phyloP scores from a whole-genome alignment of 1,140 invertebrate genomes.

The Cyphomyrmex costatus region DNA sequence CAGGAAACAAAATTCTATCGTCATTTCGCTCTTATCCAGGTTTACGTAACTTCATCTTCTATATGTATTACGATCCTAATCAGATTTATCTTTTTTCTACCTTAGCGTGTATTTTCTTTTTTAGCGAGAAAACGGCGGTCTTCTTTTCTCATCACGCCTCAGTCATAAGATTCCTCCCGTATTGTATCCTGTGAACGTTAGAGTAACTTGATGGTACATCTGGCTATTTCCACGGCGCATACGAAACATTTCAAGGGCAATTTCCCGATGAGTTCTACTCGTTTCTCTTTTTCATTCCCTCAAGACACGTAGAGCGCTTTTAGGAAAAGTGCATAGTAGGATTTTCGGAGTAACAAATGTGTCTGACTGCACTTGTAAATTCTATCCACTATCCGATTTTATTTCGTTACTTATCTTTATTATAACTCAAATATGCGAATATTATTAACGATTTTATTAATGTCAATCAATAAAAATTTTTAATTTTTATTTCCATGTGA shows the following conservation, averaged over 20 bases:
- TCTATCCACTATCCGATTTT: neutral
- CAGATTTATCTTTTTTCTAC: neutral
- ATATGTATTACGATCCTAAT: neutral
- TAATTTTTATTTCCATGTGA: neutral
- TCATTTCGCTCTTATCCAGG: slow-evolving; percentile 12
- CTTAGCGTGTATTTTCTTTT: slow-evolving; percentile 2
- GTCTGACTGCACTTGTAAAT: neutral
- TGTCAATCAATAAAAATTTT: neutral
- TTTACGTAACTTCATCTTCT: slow-evolving; percentile 29
- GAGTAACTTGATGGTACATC: slow-evolving; percentile 43
- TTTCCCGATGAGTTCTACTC: slow-evolving; percentile 59
- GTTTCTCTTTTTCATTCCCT: slow-evolving; percentile 23
- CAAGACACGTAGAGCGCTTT: neutral
- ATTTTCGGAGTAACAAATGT: neutral
- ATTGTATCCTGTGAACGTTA: slow-evolving; percentile 7
- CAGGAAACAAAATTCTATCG: neutral
- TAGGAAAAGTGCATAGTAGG: neutral
- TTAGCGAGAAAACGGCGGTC: neutral
- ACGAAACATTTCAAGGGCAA: slow-evolving; percentile 66
- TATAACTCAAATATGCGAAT: neutral
- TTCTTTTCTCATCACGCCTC: slow-evolving; percentile 45
- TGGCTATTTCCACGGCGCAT: slow-evolving; percentile 56
- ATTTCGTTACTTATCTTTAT: neutral
- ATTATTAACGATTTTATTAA: neutral
- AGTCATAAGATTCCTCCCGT: slow-evolving; percentile 18